Percentiles rank a stretch among this genome's conserved stretches.
phyloP scores from a whole-genome alignment of 2,797 vertebrate genomes.

The Acridotheres tristis region DNA sequence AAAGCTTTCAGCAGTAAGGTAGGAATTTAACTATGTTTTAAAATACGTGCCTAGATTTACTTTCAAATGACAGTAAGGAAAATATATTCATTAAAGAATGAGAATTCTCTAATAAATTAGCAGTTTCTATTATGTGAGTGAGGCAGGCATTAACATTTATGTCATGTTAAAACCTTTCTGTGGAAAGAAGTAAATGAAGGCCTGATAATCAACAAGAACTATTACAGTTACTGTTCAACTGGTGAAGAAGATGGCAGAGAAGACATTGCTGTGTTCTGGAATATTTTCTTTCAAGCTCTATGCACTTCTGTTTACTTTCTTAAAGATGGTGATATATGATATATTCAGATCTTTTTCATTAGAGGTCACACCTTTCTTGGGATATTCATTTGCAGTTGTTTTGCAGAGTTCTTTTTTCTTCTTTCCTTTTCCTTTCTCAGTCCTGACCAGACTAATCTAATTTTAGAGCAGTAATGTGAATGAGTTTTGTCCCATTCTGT shows the following conservation, averaged over 20 bases:
- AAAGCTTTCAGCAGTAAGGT: slow-evolving; percentile 94
- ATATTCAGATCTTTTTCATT: neutral
- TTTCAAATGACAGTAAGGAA: neutral
- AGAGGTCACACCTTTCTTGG: neutral
- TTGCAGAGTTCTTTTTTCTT: neutral
- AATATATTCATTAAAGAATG: neutral
- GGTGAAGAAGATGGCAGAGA: neutral
- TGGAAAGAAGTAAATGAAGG: neutral
- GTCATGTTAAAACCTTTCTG: neutral
- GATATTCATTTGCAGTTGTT: neutral
- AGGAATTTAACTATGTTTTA: neutral
- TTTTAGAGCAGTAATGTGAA: neutral
- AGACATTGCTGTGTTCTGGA: neutral
- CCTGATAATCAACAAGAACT: neutral
- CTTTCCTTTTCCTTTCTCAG: neutral
- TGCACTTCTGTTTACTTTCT: neutral
- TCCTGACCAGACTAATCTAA: neutral
- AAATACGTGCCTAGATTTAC: neutral
- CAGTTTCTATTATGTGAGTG: neutral
- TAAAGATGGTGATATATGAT: neutral
- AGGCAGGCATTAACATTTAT: neutral
- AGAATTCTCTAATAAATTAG: neutral
- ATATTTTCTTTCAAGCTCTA: neutral
- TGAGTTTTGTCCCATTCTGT: neutral
- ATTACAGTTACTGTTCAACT: neutral